Evolutionary conservation across 2,888 invertebrate genomes (phyloP).

Genomic region (Mesorhabditis spiculigera): DNA sequence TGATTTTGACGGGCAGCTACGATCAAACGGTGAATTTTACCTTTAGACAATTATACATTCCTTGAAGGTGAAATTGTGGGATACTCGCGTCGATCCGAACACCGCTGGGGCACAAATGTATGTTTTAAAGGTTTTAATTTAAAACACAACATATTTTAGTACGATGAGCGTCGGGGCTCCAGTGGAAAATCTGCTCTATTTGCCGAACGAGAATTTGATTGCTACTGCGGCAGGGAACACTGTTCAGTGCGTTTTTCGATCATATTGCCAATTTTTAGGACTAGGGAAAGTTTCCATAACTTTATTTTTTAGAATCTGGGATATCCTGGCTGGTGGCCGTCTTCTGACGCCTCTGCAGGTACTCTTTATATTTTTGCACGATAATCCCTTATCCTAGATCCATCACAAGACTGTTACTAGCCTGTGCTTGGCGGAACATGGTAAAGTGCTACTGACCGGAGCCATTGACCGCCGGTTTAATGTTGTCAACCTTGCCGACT

Average conservation of each 20-base stretch:
- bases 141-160: neutral
- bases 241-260: constrained; percentile 23
- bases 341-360: constrained; percentile 76
- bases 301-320: constrained; percentile 72
- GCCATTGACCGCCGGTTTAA: constrained; percentile 74
- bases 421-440: constrained; percentile 73
- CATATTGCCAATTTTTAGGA: neutral
- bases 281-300: neutral
- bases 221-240: constrained; percentile 73
- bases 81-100: constrained; percentile 61
- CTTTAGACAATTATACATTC: neutral
- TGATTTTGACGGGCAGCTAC: constrained; percentile 50
- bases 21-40: constrained; percentile 40
- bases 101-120: constrained; percentile 16
- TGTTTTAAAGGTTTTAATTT: neutral
- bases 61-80: constrained; percentile 77
- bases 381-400: constrained; percentile 61
- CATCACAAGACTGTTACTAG: constrained; percentile 94
- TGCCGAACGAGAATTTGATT: constrained; percentile 84
- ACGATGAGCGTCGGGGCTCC: constrained; percentile 80
- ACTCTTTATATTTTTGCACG: neutral
- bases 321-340: constrained; percentile 77
- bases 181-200: constrained; percentile 80
- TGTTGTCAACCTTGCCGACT: constrained; percentile 41
- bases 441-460: constrained; percentile 79